A percentile compares a stretch with the other conserved stretches of the same genome.
These are phyloP conservation scores for Macropis europaea DNA, from an alignment of 2,888 invertebrate species.

Conservation along the genomic window DNA sequence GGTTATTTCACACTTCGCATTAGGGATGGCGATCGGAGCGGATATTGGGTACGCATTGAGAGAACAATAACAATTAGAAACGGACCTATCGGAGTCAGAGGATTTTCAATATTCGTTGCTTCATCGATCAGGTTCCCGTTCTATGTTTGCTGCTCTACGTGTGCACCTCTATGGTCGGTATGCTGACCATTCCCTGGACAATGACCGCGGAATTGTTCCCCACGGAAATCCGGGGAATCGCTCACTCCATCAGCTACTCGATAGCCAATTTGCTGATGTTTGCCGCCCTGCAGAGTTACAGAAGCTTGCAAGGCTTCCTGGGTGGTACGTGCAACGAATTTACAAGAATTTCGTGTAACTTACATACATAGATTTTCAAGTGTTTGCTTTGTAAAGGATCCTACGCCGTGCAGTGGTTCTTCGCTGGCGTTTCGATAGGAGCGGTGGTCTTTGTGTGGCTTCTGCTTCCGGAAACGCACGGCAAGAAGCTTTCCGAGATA, in stretches of 20 bases:
- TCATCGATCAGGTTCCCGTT: slow-evolving; percentile 79
- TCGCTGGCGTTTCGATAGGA: slow-evolving; percentile 80
- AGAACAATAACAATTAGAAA: neutral
- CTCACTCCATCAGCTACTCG: slow-evolving; percentile 83
- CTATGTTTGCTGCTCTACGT: slow-evolving; percentile 82
- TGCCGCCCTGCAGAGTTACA: slow-evolving; percentile 81
- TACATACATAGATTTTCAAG: neutral
- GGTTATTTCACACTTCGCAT: slow-evolving; percentile 82
- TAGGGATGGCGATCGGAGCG: slow-evolving; percentile 66
- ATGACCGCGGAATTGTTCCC: slow-evolving; percentile 85
- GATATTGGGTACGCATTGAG: slow-evolving; percentile 71
- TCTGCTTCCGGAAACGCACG: slow-evolving; percentile 81
- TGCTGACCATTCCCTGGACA: slow-evolving; percentile 85
- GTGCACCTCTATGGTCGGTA: slow-evolving; percentile 83
- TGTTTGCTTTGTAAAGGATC: slow-evolving; percentile 77
- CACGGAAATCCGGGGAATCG: slow-evolving; percentile 83
- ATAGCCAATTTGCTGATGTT: slow-evolving; percentile 83
- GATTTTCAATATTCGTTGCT: neutral
- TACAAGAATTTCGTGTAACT: neutral
- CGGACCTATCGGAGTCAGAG: no score
- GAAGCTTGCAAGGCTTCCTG: slow-evolving; percentile 67
- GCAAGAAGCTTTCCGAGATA: slow-evolving; percentile 80
- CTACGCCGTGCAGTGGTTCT: slow-evolving; percentile 82
- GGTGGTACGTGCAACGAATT: slow-evolving; percentile 66
- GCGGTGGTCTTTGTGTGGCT: slow-evolving; percentile 79